Percentiles rank a stretch among this genome's conserved stretches.
Conservation (phyloP, 2,797 vertebrate species). For the Bradypus variegatus region DNA sequence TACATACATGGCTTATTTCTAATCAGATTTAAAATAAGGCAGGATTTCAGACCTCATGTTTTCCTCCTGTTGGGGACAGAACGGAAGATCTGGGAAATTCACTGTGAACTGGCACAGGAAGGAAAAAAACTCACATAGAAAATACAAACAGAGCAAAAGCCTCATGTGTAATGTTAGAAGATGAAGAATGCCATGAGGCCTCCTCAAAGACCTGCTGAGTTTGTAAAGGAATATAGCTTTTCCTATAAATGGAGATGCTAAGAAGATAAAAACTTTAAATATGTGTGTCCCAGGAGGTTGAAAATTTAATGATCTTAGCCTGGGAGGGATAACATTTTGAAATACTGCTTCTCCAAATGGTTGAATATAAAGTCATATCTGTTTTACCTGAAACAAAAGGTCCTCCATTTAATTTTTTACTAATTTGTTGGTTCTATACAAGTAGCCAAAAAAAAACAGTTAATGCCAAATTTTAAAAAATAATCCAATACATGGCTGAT, state of each 20-base stretch:
- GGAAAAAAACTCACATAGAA: slow-evolving; percentile 48
- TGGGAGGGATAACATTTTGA: slow-evolving; percentile 47
- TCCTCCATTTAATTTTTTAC: slow-evolving; percentile 34
- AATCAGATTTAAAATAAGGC: slow-evolving; percentile 53
- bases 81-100: slow-evolving; percentile 54
- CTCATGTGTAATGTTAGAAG: slow-evolving; percentile 53
- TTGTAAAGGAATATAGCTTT: slow-evolving; percentile 46
- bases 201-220: slow-evolving; percentile 54
- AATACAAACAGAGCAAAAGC: slow-evolving; percentile 38
- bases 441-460: slow-evolving; percentile 12
- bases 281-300: slow-evolving; percentile 54
- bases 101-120: not conserved
- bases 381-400: slow-evolving; percentile 35
- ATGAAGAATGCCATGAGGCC: slow-evolving; percentile 56
- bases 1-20: not conserved
- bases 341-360: slow-evolving; percentile 51
- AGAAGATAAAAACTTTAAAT: slow-evolving; percentile 50
- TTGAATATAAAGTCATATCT: slow-evolving; percentile 41
- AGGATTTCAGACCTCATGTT: slow-evolving; percentile 29
- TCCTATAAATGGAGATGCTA: slow-evolving; percentile 42
- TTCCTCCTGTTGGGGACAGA: slow-evolving; percentile 45
- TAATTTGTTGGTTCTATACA: not conserved
- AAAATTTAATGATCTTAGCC: slow-evolving; percentile 57
- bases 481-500: not conserved
- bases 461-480: not conserved